Base-by-base conservation (phyloP, 2,113 vertebrate species). In the Oncorhynchus masou region DNA sequence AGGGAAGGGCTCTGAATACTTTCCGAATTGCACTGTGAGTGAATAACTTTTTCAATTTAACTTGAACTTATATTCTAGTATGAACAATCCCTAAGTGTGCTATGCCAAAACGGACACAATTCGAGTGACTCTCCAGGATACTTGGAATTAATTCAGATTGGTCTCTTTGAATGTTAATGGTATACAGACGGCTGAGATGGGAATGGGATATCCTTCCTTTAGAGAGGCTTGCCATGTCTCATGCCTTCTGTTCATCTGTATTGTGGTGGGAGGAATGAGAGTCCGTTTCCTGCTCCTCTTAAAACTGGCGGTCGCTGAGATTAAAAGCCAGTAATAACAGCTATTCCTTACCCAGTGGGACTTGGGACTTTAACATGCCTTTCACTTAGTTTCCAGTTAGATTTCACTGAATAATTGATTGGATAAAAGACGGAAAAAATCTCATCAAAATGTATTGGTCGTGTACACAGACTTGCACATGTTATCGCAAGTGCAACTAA, bases 31-130 rank as follows among this genome's bases (percentile, higher is more conserved):
- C 31, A 34, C 31, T 34, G 31, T 34, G 7, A 34, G 6, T 34
- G 31, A 34, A 7, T 34, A 6, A 34, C 31, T 34, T 34, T 34
- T 76, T 84, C 86, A 39, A 9, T 39, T 39, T 73, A 72, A 78
- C 79, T 82, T 86, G 84, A 80, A 79, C 79, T 66, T 79, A 81
- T 73, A 39, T 39, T 83, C 79, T 78, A 39, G 75, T 84, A 80
- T 69, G 74, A 78, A 71, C 73, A 83, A 83, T 75, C 80, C 81
- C 70, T 8, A 60, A 62, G 75, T 79, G 79, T 78, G 59, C 59
- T 62, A 22, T 76, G 75, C 79, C 80, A 77, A 86, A 22, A n/a
- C 86, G 79, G 83, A 15, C 49, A 9, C 13, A 54, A 54, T 54
- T 54, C 15, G 76, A 84, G 81, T 85, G 74, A 81, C 83, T 83